These are phyloP conservation scores for Astropecten irregularis DNA, from an alignment of 53 echinoderm and acorn worm genomes.

Conservation along the genomic window DNA sequence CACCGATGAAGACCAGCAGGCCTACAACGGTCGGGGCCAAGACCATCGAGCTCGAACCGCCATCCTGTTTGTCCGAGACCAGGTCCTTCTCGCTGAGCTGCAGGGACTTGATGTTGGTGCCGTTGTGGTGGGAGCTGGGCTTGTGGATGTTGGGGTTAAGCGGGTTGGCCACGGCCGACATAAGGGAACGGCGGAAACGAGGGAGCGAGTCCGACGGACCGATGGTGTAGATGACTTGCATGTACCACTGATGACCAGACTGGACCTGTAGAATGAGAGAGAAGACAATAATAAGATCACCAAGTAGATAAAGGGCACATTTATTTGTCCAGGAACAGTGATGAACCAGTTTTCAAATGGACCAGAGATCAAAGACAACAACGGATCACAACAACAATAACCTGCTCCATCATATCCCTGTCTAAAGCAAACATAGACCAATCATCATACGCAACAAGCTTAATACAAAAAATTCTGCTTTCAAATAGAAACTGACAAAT, in stretches of 20 bases:
- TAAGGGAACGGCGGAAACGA: slow-evolving; percentile 75
- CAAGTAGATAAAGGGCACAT: no score
- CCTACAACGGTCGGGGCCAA: slow-evolving; percentile 58
- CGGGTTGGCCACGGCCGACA: slow-evolving; percentile 65
- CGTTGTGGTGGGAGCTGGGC: slow-evolving; percentile 71
- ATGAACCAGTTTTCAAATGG: no score
- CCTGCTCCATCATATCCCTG: no score
- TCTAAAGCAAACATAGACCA: no score
- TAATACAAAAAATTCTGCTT: no score
- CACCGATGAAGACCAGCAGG: slow-evolving; percentile 49
- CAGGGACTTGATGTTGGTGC: slow-evolving; percentile 92
- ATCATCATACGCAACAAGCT: no score
- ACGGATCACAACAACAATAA: no score
- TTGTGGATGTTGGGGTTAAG: slow-evolving; percentile 58
- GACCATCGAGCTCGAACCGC: slow-evolving; percentile 5
- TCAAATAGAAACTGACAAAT: no score
- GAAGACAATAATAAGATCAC: neutral
- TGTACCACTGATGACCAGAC: slow-evolving; percentile 99
- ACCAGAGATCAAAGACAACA: no score
- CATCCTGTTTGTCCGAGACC: neutral
- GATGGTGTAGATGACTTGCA: slow-evolving; percentile 97
- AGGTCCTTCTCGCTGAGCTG: slow-evolving; percentile 65
- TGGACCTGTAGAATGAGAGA: slow-evolving; percentile 78
- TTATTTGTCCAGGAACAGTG: no score
- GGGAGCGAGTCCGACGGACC: slow-evolving; percentile 79